These are phyloP conservation scores for Orchesella flavescens DNA, from an alignment of 2,888 invertebrate species.

Conservation along the genomic window DNA sequence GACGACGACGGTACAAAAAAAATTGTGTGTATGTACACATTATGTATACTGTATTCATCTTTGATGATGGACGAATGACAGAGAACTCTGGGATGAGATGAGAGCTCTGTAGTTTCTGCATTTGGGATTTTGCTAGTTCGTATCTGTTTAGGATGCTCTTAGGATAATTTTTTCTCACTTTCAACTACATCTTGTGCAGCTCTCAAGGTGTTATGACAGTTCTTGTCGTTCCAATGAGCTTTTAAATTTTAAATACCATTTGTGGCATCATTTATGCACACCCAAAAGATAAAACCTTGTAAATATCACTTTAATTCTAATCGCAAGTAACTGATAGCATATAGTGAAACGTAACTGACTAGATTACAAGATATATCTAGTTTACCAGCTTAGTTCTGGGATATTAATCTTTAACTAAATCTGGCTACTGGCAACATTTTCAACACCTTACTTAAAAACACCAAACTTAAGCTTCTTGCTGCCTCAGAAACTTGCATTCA, in stretches of 20 bases:
- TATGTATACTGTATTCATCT: conserved; percentile 4
- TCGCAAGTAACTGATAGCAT: no score
- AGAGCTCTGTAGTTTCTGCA: conserved; percentile 2
- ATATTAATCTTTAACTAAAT: no score
- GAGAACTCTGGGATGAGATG: not conserved
- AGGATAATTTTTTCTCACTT: not conserved
- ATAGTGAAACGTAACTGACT: not conserved
- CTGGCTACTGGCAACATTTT: no score
- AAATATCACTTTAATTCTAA: not conserved
- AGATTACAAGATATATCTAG: no score
- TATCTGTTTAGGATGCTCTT: not conserved
- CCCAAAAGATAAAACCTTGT: not conserved
- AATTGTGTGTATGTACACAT: not conserved
- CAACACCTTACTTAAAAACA: no score
- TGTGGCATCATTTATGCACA: not conserved
- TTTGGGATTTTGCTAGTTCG: conserved; percentile 8
- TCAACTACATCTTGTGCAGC: not conserved
- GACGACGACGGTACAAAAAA: conserved; percentile 23
- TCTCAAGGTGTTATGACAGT: conserved; percentile 34
- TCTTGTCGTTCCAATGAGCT: conserved; percentile 20
- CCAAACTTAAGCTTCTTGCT: no score
- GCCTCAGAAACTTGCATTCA: no score
- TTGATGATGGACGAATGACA: no score
- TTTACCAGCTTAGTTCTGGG: no score
- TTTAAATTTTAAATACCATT: not conserved